These are phyloP conservation scores for Steatocranus sp. DNA, from an alignment of 2,797 vertebrate species.

Conservation along the genomic window DNA sequence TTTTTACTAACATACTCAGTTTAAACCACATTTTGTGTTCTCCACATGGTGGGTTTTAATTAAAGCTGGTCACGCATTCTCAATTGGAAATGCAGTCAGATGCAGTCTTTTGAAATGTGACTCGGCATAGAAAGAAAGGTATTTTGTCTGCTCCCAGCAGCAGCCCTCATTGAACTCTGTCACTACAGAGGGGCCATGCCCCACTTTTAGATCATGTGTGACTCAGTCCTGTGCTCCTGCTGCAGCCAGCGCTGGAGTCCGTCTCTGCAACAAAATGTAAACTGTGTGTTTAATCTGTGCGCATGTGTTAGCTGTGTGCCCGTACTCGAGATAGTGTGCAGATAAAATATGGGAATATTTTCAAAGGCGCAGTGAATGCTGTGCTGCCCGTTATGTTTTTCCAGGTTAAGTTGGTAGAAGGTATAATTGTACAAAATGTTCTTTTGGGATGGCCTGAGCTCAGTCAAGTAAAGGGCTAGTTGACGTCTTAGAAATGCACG, in stretches of 20 bases:
- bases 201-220: slow-evolving; percentile 11
- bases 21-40: background rate
- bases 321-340: background rate
- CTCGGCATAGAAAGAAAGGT: background rate
- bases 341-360: background rate
- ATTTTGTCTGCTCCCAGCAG: slow-evolving; percentile 12
- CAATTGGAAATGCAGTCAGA: background rate
- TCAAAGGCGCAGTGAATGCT: background rate
- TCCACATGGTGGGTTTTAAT: background rate
- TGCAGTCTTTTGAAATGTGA: background rate
- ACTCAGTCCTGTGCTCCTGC: background rate
- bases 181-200: slow-evolving; percentile 3
- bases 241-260: background rate
- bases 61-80: background rate
- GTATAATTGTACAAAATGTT: background rate
- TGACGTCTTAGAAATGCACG: background rate
- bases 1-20: background rate
- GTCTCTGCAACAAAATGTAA: background rate
- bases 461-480: background rate
- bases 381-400: background rate
- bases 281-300: slow-evolving; percentile 26
- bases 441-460: background rate
- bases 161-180: background rate
- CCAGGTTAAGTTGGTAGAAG: background rate
- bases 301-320: background rate